phyloP scores from a whole-genome alignment of 2,113 vertebrate species.

The Eonycteris spelaea region DNA sequence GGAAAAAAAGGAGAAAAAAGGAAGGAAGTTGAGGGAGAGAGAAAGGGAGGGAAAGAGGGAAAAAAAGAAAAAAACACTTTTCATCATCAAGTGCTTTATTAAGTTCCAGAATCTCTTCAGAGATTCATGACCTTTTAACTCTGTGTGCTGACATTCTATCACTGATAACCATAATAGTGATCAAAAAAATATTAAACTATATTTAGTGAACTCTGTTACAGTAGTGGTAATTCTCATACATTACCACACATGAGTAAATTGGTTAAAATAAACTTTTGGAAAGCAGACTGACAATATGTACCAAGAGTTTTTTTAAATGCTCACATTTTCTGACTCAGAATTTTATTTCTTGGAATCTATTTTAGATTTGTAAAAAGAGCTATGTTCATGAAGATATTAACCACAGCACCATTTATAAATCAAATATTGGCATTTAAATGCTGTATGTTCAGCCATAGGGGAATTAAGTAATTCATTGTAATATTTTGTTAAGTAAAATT shows the following conservation, averaged over 20 bases:
- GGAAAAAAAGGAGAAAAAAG: too few species aligned
- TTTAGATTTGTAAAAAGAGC: neutral
- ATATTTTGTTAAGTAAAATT: conserved; percentile 25
- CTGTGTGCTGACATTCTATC: neutral
- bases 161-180: neutral
- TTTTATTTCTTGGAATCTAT: conserved; percentile 5
- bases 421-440: neutral
- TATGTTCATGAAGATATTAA: neutral
- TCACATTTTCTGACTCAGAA: conserved; percentile 4
- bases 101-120: conserved; percentile 18
- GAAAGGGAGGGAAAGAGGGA: neutral
- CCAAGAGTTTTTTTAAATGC: neutral
- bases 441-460: neutral
- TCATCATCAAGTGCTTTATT: neutral
- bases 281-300: neutral
- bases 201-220: neutral
- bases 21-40: accelerated
- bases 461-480: neutral
- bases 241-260: neutral
- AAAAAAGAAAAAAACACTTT: neutral
- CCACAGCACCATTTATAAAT: neutral
- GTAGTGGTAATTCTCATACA: neutral
- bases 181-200: neutral
- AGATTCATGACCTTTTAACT: neutral
- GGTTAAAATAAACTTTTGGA: neutral